Conservation (phyloP, 2,797 vertebrate genomes). For the Tapirus indicus region DNA sequence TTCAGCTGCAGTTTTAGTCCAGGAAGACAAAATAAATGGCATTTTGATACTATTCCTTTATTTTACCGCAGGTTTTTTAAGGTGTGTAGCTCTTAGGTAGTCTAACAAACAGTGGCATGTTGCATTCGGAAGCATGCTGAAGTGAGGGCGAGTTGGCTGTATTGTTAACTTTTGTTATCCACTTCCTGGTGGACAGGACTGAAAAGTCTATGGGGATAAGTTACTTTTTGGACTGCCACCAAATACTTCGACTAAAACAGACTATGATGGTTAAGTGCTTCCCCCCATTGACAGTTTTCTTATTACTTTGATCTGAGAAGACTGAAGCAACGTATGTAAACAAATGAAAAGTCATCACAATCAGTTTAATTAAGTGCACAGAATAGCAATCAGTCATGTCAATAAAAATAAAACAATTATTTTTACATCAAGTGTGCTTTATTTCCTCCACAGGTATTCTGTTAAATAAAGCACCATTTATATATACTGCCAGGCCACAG, state of each 20-base stretch:
- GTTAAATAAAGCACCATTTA: constrained; percentile 99
- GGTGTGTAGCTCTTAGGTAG: not conserved
- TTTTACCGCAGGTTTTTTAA: constrained; percentile 50
- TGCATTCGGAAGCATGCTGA: not conserved
- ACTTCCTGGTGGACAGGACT: not conserved
- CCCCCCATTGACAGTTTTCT: constrained; percentile 23
- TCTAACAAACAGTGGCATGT: not conserved
- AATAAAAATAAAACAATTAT: constrained; percentile 99
- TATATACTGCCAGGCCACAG: constrained; percentile 99
- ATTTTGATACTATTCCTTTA: constrained; percentile 16
- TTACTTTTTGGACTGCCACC: not conserved
- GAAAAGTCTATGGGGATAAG: not conserved
- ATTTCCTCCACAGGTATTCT: constrained; percentile 97
- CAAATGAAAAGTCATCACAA: constrained; percentile 92
- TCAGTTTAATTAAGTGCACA: constrained; percentile 94
- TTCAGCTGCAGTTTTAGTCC: constrained; percentile 47
- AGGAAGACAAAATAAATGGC: constrained; percentile 60
- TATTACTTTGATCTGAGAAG: constrained; percentile 73
- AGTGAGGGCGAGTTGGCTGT: not conserved
- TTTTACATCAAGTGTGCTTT: constrained; percentile 99
- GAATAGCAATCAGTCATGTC: constrained; percentile 92
- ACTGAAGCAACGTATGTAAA: constrained; percentile 88
- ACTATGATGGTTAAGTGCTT: not conserved
- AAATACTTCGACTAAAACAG: not conserved
- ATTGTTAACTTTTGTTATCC: not conserved